Conservation (phyloP, 1,140 invertebrate genomes). For the Bombyx mandarina region DNA sequence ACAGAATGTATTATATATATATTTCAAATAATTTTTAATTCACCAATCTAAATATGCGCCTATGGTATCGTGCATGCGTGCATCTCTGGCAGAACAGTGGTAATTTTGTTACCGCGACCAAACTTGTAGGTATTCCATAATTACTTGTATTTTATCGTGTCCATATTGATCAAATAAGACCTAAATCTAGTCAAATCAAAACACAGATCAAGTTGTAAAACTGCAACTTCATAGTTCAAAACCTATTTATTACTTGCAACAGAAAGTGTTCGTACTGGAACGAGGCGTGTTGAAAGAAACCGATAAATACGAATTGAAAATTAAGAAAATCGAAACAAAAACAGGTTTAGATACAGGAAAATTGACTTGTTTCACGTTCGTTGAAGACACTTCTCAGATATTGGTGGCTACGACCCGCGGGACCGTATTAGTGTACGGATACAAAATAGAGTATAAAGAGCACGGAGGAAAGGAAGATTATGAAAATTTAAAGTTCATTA, state of each 20-base stretch:
- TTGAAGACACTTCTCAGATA: slow-evolving; percentile 36
- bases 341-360: slow-evolving; percentile 32
- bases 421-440: slow-evolving; percentile 40
- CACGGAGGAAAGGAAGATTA: slow-evolving; percentile 20
- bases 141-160: too few species aligned
- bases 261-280: slow-evolving; percentile 52
- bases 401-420: slow-evolving; percentile 42
- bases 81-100: too few species aligned
- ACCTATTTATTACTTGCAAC: neutral
- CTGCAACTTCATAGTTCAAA: neutral
- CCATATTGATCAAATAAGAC: too few species aligned
- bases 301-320: slow-evolving; percentile 41
- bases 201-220: too few species aligned
- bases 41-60: too few species aligned
- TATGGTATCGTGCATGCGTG: too few species aligned
- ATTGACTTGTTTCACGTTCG: slow-evolving; percentile 43
- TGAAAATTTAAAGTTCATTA: slow-evolving; percentile 41
- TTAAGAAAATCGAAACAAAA: slow-evolving; percentile 25
- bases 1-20: too few species aligned
- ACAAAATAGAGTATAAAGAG: slow-evolving; percentile 36
- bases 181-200: too few species aligned
- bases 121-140: too few species aligned
- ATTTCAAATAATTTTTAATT: too few species aligned
- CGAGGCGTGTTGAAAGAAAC: slow-evolving; percentile 47
- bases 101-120: too few species aligned